Base-by-base conservation (phyloP, 2,113 vertebrate genomes). In the Pterocles orientalis region DNA sequence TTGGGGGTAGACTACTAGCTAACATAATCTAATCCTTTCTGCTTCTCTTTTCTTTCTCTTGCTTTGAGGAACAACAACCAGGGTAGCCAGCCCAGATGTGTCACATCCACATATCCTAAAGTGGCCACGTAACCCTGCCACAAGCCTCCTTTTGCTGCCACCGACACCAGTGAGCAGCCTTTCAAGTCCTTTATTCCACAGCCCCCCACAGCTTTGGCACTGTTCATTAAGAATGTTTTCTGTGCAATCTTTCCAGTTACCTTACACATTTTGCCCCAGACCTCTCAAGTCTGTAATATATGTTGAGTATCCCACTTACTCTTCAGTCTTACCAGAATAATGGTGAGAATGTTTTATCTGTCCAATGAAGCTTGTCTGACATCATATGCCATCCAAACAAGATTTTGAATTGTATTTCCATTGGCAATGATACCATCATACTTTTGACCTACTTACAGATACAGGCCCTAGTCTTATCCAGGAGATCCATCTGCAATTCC, bases 401-500 rank as follows among this genome's bases (percentile, higher is more conserved):
- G 83, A 87, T 82, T 91, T 92, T 91, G 76, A 89, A 91, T 92
- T 90, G 78, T 94, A 92, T 92, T 91, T 73, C 43, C 87, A 82
- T 70, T 60, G 84, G 71, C 95, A 83, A 86, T n/a, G 93, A 92
- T 68, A 78, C 81, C 78, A 83, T 93, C 86, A 51, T 51, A 91
- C 72, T 95, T 94, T 96, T 78, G 76, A 97, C 95, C 92, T 93
- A 85, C 90, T 97, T 93, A 85, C 16, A 81, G 95, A 89, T 90
- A 96, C 51, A 95, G 82, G 68, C 50, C 92, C 87, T 78, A 88
- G 87, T 45, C 93, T 95, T 97, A 93, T 97, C 97, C 88, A 72
- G 68, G 92, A 97, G 96, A 97, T 95, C 86, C 76, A 91, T 97
- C 97, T 95, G 80, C 0, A 75, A 96, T 97, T 96, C 95, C 92